Conservation (phyloP, 2,888 invertebrate genomes). For the Nephrotoma appendiculata region DNA sequence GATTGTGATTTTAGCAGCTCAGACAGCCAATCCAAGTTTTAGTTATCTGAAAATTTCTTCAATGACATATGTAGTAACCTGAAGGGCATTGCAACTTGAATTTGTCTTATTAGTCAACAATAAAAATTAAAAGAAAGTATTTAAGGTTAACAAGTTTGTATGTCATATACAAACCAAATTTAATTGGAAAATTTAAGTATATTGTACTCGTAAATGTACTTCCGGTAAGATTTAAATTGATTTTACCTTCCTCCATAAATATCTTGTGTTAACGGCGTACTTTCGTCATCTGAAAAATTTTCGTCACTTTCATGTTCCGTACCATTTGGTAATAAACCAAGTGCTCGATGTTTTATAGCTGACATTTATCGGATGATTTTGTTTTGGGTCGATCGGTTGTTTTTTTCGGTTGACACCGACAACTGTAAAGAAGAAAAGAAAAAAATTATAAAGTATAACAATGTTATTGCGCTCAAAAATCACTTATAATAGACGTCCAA, state of each 20-base stretch:
- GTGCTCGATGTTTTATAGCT: constrained; percentile 47
- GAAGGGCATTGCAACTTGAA: background rate
- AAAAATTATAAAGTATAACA: background rate
- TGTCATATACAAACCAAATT: background rate
- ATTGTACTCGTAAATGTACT: background rate
- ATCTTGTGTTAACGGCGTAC: constrained; percentile 71
- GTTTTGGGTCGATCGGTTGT: background rate
- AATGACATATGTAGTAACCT: background rate
- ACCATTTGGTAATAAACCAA: constrained; percentile 29
- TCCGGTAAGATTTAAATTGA: background rate
- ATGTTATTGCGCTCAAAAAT: too few species aligned
- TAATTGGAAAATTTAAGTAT: background rate
- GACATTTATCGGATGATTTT: constrained; percentile 33
- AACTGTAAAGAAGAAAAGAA: background rate
- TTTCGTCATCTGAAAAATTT: constrained; percentile 76
- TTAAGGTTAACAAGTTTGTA: constrained; percentile 4
- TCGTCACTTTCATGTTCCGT: constrained; percentile 48
- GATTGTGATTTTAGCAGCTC: background rate
- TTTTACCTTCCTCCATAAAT: constrained; percentile 82
- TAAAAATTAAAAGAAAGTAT: constrained; percentile 3
- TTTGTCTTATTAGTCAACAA: background rate
- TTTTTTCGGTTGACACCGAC: background rate
- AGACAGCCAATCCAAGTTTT: background rate
- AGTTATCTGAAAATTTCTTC: background rate
- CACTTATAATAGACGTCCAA: too few species aligned